Conservation (phyloP, 2,113 vertebrate genomes). For the Addax nasomaculatus region DNA sequence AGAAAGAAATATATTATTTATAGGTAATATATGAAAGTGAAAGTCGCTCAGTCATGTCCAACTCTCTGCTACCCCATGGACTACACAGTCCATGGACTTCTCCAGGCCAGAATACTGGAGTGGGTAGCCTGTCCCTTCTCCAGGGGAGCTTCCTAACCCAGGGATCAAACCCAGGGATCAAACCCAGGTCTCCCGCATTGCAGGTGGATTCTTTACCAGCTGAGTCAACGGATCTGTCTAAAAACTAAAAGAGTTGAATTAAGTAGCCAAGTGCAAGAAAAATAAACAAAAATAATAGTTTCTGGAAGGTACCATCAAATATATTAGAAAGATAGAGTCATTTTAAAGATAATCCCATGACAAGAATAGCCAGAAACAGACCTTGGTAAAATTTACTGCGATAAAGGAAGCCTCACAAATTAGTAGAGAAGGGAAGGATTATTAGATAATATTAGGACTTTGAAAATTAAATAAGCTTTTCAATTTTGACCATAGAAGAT, state of each 20-base stretch:
- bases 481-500: neutral
- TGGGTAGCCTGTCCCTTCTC: neutral
- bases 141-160: neutral
- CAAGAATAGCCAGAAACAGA: neutral
- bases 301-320: neutral
- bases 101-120: neutral
- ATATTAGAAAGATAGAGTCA: neutral
- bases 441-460: neutral
- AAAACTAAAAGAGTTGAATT: neutral
- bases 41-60: neutral
- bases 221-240: neutral
- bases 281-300: neutral
- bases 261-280: neutral
- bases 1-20: conserved; percentile 1
- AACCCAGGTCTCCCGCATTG: neutral
- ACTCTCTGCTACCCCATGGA: neutral
- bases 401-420: neutral
- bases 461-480: neutral
- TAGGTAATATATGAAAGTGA: neutral
- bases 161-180: neutral
- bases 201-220: neutral
- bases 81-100: neutral
- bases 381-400: neutral
- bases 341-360: neutral
- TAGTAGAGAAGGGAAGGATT: neutral